A percentile compares a stretch with the other conserved stretches of the same genome.
Conservation (phyloP, 2,888 invertebrate species). For the Macrosiphum euphorbiae region DNA sequence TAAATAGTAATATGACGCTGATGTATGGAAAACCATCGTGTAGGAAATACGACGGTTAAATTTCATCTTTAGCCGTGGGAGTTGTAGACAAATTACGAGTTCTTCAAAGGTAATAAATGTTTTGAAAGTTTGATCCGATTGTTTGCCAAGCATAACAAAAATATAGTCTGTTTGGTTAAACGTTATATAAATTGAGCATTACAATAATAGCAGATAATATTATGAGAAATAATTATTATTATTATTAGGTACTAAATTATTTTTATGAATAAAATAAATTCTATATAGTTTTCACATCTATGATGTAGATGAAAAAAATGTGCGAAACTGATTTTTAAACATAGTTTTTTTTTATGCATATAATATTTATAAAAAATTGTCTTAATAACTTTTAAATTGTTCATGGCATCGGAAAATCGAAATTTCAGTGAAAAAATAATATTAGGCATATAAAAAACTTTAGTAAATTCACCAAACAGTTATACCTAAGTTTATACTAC, state of each 20-base stretch:
- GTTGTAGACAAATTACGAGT: conserved; percentile 16
- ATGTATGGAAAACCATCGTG: neutral
- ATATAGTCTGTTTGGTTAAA: conserved; percentile 12
- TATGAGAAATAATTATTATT: neutral
- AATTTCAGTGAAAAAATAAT: neutral
- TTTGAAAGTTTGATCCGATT: conserved; percentile 19
- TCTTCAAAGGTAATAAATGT: conserved; percentile 31
- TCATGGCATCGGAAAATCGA: neutral
- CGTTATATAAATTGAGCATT: conserved; percentile 13
- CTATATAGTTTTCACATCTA: neutral
- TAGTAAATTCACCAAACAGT: no score
- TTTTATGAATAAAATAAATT: neutral
- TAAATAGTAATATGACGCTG: neutral
- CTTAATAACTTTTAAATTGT: neutral
- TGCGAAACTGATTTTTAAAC: neutral
- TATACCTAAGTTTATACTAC: no score
- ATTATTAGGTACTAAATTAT: neutral
- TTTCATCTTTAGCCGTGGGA: conserved; percentile 21
- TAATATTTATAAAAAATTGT: neutral
- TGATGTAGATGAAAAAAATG: neutral
- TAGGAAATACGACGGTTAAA: conserved; percentile 1
- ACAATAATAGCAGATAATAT: neutral
- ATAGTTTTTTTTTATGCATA: neutral
- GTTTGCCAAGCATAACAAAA: conserved; percentile 37
- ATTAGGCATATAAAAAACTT: no score